These are phyloP conservation scores for Zaprionus camerounensis DNA, from an alignment of 1,140 invertebrate species.

Conservation along the genomic window DNA sequence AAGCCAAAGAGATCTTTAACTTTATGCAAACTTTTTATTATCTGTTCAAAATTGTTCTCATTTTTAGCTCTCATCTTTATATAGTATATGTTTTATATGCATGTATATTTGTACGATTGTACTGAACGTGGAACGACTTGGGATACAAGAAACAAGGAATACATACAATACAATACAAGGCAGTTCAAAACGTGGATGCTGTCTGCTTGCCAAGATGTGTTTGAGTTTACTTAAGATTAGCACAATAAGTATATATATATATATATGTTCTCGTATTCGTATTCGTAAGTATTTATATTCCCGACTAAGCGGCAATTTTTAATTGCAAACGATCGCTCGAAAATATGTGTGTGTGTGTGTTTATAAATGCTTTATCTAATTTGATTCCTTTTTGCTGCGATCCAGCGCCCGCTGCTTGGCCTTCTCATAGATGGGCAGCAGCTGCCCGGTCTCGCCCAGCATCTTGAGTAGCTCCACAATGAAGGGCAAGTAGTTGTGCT, in stretches of 20 bases:
- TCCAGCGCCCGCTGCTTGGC: conserved; percentile 91
- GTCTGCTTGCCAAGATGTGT: conserved; percentile 16
- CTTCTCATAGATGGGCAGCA: conserved; percentile 94
- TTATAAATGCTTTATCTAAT: conserved; percentile 48
- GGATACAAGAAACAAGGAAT: conserved; percentile 54
- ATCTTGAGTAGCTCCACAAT: conserved; percentile 98
- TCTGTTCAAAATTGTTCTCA: conserved; percentile 19
- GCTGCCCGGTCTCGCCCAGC: conserved; percentile 95
- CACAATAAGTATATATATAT: conserved; percentile 21
- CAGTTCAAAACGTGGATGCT: conserved; percentile 54
- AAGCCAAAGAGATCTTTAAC: conserved; percentile 43
- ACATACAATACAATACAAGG: conserved; percentile 61
- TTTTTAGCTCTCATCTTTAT: neutral
- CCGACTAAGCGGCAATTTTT: conserved; percentile 47
- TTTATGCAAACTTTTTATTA: conserved; percentile 43
- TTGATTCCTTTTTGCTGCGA: conserved; percentile 83
- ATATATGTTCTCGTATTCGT: conserved; percentile 13
- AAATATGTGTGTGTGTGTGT: neutral
- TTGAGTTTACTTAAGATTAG: conserved; percentile 46
- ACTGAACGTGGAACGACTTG: conserved; percentile 46
- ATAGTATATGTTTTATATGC: neutral
- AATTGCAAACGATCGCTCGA: conserved; percentile 40
- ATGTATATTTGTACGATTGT: neutral
- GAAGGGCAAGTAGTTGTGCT: conserved; percentile 99
- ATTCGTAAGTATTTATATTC: conserved; percentile 31